Base-by-base conservation (phyloP, 2,113 vertebrate species). In the Gyps fulvus region DNA sequence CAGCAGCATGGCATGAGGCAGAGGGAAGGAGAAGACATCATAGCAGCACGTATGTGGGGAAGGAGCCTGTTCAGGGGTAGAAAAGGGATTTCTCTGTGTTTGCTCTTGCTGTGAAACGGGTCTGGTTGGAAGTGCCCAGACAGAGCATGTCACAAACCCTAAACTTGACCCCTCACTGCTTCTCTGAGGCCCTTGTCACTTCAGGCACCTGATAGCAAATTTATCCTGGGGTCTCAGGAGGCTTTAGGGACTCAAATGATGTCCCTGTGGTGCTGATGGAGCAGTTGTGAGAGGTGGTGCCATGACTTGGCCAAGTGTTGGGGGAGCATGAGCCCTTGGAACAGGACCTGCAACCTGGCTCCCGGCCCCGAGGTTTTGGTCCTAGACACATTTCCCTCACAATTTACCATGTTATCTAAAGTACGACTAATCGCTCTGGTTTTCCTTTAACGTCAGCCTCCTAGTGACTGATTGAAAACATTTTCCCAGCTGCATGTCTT, bases 401-500 rank as follows among this genome's bases (percentile, higher is more conserved):
- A 36, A 0, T 9, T 47, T 5, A n/a, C 42, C 63, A 27, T 2
- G 4, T 74, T 71, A 83, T 80, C 82, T 66, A 32, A 91, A 62
- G 43, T 29, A 70, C 29, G 3, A 50, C 38, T 7, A 17, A 90
- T 83, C 5, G 2, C 59, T 81, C 87, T 62, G 58, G 7, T 40
- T 89, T 66, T 87, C 67, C 86, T 87, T 78, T 67, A 69, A 59
- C 0, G 5, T 87, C 96, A 92, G 72, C 76, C 74, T 93, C 80
- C 47, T 18, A 21, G 65, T 40, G 83, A 83, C 89, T 84, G 83
- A 93, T 9, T 63, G 69, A 91, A 96, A 96, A 89, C 92, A 94
- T 76, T 89, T 93, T 81, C 88, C 80, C 80, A 90, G 92, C 94
- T 84, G 93, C 72, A 63, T 8, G 43, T 76, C 83, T 89, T 90